Base-by-base conservation (phyloP, 2,113 vertebrate genomes). In the Circaetus cinerascens region DNA sequence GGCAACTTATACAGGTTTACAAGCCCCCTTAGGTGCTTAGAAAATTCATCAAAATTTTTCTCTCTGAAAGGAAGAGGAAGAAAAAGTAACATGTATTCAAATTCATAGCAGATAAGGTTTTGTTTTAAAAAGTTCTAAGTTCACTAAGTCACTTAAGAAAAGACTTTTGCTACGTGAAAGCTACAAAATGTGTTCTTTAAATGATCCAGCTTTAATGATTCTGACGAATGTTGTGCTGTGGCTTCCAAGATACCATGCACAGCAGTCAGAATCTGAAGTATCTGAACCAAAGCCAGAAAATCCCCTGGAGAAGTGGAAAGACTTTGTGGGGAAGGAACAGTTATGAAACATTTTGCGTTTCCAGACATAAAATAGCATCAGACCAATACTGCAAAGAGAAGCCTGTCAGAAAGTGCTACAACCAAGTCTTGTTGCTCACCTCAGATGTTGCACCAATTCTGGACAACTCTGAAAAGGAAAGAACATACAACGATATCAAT, bases 41-140 rank as follows among this genome's bases (percentile, higher is more conserved):
- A 99, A 98, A 99, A 99, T 93, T 99, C 99, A 94, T 99, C 99
- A 98, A 99, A 99, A 96, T 99, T 99, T 97, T 99, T 99, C 97
- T 99, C 99, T 93, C 99, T 99, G 95, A 32, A 91, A 96, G 64
- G 15, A 29, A 95, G 46, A 90, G 4, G 29, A 10, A 81, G 83
- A 71, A 96, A 91, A 91, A 45, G 19, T n/a, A 26, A 21, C 10
- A 46, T 48, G 53, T 43, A 72, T 23, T 62, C 23, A 86, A 48
- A 48, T 13, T 9, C 0, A 1, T 15, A 71, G 15, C 11, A 93
- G 13, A 17, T 2, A 12, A 15, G 13, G 15, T 13, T 60, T 75
- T 15, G 5, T 27, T 79, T 64, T 13, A 9, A 51, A 16, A 77
- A 55, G 21, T 40, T 19, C 2, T 5, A 67, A 78, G 51, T 53